These are phyloP conservation scores for Pseudomugil gertrudae DNA, from an alignment of 2,797 vertebrate genomes.

Conservation along the genomic window DNA sequence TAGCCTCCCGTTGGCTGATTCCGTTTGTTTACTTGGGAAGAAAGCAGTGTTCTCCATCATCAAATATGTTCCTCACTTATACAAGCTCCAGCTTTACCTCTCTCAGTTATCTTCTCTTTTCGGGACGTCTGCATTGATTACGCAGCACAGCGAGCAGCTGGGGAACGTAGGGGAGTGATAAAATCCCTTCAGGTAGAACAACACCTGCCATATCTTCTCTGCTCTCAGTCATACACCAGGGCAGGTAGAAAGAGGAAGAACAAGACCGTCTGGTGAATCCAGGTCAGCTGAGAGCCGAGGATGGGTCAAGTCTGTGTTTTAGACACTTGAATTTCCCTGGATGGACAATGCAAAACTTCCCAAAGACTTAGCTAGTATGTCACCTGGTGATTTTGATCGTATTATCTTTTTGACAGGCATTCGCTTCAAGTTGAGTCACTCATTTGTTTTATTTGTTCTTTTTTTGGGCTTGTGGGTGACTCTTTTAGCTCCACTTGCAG, in stretches of 20 bases:
- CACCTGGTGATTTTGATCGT: slow-evolving; percentile 31
- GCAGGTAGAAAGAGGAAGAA: slow-evolving; percentile 36
- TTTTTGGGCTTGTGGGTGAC: slow-evolving; percentile 1
- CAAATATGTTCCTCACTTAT: not conserved
- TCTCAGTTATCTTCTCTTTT: slow-evolving; percentile 21
- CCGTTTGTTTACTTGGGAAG: slow-evolving; percentile 55
- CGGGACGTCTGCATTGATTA: slow-evolving; percentile 59
- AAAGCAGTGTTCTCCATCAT: slow-evolving; percentile 31
- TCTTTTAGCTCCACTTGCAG: slow-evolving; percentile 19
- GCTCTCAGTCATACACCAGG: slow-evolving; percentile 39
- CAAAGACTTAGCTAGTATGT: slow-evolving; percentile 25
- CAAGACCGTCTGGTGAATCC: slow-evolving; percentile 43
- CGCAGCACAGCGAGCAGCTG: slow-evolving; percentile 60
- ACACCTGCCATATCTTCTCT: slow-evolving; percentile 71
- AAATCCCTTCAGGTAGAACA: slow-evolving; percentile 73
- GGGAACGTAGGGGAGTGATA: slow-evolving; percentile 42
- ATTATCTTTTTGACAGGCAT: slow-evolving; percentile 2
- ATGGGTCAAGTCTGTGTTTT: slow-evolving; percentile 50
- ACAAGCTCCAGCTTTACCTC: slow-evolving; percentile 13
- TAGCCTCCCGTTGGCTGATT: slow-evolving; percentile 54
- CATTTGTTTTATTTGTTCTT: slow-evolving; percentile 20
- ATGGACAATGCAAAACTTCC: not conserved
- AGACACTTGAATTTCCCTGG: not conserved
- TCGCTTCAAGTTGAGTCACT: slow-evolving; percentile 25
- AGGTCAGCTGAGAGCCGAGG: slow-evolving; percentile 63